These are phyloP conservation scores for Caenorhabditis briggsae DNA, from an alignment of 1,140 invertebrate species.

Conservation along the genomic window DNA sequence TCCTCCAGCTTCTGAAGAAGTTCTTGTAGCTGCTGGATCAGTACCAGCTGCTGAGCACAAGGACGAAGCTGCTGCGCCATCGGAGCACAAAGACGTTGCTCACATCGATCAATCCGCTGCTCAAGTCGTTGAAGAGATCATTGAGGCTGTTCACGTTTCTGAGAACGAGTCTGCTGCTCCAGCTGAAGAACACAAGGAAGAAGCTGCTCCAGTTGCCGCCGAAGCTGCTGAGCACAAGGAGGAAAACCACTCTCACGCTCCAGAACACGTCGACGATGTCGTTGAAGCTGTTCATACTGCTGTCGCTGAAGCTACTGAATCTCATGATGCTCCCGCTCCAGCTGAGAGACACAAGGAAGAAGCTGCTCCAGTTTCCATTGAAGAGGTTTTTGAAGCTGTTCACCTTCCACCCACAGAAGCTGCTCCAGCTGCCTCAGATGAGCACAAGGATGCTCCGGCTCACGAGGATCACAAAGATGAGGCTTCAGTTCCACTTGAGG, in stretches of 20 bases:
- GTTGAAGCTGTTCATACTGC: not conserved
- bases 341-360: conserved; percentile 3
- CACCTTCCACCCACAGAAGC: not conserved
- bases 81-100: not conserved
- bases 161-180: not conserved
- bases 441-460: not conserved
- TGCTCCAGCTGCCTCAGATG: not conserved
- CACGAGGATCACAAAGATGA: conserved; percentile 9
- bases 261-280: not conserved
- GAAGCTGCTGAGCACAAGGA: not conserved
- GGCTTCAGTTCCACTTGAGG: not conserved
- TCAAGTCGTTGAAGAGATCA: conserved; percentile 5
- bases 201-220: conserved; percentile 6
- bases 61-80: not conserved
- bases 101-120: not conserved
- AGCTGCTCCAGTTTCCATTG: not conserved
- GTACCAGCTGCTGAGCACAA: not conserved
- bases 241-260: not conserved
- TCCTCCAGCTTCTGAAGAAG: conserved; percentile 1
- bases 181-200: conserved; percentile 1
- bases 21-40: not conserved
- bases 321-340: not conserved
- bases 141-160: conserved; percentile 31
- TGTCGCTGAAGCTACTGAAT: not conserved
- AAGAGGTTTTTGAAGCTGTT: not conserved